These are phyloP conservation scores for Hafferia zeledoni DNA, from an alignment of 2,797 vertebrate genomes.

Conservation along the genomic window DNA sequence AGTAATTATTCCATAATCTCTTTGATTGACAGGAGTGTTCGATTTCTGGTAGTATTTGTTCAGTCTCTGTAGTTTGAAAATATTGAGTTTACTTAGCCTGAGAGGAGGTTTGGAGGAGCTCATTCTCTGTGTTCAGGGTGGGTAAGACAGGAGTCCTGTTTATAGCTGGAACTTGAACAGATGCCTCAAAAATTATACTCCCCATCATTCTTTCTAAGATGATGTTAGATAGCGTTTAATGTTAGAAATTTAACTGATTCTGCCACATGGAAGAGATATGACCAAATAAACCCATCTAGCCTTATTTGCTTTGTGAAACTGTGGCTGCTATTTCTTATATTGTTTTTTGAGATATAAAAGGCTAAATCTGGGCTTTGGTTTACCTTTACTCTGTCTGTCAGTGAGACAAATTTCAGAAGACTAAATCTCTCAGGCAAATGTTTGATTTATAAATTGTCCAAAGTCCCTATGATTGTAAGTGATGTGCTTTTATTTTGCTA, in stretches of 20 bases:
- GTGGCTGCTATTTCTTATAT: not conserved
- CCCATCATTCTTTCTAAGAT: not conserved
- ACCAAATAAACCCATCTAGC: not conserved
- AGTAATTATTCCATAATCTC: not conserved
- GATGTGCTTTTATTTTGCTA: not conserved
- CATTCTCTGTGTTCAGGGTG: not conserved
- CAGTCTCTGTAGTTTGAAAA: not conserved
- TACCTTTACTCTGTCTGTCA: not conserved
- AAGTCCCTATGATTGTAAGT: not conserved
- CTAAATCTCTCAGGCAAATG: fast-evolving
- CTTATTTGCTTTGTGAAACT: not conserved
- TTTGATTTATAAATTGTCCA: not conserved
- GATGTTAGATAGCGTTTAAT: not conserved
- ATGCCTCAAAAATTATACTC: not conserved
- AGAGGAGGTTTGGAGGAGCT: not conserved
- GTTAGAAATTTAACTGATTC: not conserved
- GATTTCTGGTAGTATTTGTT: not conserved
- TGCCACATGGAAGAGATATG: not conserved
- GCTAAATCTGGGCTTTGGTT: not conserved
- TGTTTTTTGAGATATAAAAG: not conserved
- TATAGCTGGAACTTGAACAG: not conserved
- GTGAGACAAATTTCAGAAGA: not conserved
- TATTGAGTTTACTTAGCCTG: not conserved
- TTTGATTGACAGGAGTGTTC: not conserved
- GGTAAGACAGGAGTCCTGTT: not conserved